Evolutionary conservation across 2,888 invertebrate genomes (phyloP).

Genomic region (Amiota communis): DNA sequence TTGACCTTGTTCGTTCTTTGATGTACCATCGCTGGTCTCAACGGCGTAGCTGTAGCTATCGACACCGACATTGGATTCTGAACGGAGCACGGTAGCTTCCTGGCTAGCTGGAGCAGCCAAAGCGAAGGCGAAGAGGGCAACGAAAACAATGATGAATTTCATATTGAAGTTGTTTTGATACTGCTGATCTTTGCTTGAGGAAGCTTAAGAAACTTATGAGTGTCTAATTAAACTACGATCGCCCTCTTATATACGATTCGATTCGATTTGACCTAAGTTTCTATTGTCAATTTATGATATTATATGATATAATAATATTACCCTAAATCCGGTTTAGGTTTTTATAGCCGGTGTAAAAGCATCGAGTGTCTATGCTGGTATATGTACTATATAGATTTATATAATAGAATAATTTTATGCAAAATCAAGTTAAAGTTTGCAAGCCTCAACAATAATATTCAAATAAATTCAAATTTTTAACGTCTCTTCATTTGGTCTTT

Average conservation of each 20-base stretch:
- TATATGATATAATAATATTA: too few species aligned
- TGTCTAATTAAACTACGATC: constrained; percentile 35
- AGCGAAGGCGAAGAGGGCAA: constrained; percentile 55
- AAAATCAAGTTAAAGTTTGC: neutral
- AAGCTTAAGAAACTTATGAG: constrained; percentile 30
- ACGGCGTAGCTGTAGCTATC: constrained; percentile 74
- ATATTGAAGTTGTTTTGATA: constrained; percentile 43
- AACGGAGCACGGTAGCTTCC: constrained; percentile 43
- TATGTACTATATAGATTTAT: too few species aligned
- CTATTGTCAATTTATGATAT: too few species aligned
- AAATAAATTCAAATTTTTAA: neutral
- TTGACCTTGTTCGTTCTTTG: constrained; percentile 50
- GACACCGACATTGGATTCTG: constrained; percentile 74
- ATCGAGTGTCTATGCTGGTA: too few species aligned
- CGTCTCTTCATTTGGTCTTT: too few species aligned
- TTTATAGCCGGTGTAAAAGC: too few species aligned
- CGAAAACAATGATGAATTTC: constrained; percentile 69
- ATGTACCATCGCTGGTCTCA: constrained; percentile 58
- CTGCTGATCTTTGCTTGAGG: constrained; percentile 24
- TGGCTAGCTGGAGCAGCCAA: constrained; percentile 48
- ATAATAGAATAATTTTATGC: neutral
- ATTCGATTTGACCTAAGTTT: neutral
- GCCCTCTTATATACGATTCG: constrained; percentile 35
- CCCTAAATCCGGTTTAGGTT: too few species aligned
- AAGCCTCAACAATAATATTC: neutral